These are phyloP conservation scores for Synanthedon myopaeformis DNA, from an alignment of 2,888 invertebrate species.

Conservation along the genomic window DNA sequence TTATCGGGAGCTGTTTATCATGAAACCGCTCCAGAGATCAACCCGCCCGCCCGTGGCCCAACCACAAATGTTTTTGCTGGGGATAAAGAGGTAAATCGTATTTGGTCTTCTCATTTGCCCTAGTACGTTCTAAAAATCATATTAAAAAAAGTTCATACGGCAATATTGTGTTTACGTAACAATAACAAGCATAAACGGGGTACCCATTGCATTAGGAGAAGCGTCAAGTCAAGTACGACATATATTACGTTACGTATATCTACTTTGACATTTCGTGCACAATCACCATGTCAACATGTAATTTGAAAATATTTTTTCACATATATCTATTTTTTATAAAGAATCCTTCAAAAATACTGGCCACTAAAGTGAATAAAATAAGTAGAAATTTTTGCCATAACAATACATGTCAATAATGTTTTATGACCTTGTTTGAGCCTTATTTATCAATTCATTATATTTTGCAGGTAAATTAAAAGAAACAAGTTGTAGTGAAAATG, in stretches of 20 bases:
- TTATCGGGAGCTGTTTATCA: slow-evolving; percentile 73
- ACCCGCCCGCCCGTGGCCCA: slow-evolving; percentile 57
- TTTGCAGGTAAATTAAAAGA: too few species aligned
- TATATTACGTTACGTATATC: slow-evolving; percentile 9
- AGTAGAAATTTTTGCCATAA: too few species aligned
- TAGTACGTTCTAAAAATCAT: slow-evolving; percentile 11
- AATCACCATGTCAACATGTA: slow-evolving; percentile 44
- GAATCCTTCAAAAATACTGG: too few species aligned
- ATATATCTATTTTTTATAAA: too few species aligned
- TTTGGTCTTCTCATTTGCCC: slow-evolving; percentile 3
- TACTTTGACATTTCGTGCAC: slow-evolving; percentile 49
- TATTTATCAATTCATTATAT: too few species aligned
- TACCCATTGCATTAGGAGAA: slow-evolving; percentile 25
- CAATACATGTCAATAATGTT: too few species aligned
- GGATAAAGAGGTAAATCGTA: slow-evolving; percentile 60
- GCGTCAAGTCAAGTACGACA: slow-evolving; percentile 24
- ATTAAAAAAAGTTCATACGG: slow-evolving; percentile 24
- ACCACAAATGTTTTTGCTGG: slow-evolving; percentile 57
- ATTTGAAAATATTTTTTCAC: too few species aligned
- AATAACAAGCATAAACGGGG: slow-evolving; percentile 33
- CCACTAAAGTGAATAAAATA: too few species aligned
- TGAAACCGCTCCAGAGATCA: slow-evolving; percentile 57
- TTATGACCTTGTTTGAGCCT: too few species aligned
- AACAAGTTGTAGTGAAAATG: too few species aligned
- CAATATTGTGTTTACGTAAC: slow-evolving; percentile 65